Percentiles rank a stretch among this genome's conserved stretches.
These are phyloP conservation scores for Amblyjoppa fuscipennis DNA, from an alignment of 2,888 invertebrate species.

Conservation along the genomic window DNA sequence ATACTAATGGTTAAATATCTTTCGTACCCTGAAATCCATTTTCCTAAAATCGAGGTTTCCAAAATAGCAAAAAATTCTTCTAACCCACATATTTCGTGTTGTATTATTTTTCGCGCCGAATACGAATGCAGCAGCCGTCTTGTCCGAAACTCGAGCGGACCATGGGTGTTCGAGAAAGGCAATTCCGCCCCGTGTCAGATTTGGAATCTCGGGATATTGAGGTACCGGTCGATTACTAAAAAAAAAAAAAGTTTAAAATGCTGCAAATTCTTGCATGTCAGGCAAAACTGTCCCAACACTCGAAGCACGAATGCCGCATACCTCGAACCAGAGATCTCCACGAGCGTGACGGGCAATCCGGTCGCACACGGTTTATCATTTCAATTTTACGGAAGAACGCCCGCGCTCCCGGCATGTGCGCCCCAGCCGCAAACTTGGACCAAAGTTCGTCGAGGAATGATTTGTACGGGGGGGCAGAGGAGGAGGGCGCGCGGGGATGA, in stretches of 20 bases:
- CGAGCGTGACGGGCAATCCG: slow-evolving; percentile 20
- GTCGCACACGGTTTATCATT: slow-evolving; percentile 80
- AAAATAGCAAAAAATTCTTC: not conserved
- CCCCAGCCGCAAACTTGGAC: slow-evolving; percentile 74
- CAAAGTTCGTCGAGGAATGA: slow-evolving; percentile 80
- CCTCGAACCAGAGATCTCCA: slow-evolving; percentile 45
- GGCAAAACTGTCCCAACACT: slow-evolving; percentile 44
- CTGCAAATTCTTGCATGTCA: slow-evolving; percentile 19
- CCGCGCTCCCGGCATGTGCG: slow-evolving; percentile 56
- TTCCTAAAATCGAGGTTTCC: not conserved
- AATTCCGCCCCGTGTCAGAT: not conserved
- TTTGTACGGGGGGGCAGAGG: slow-evolving; percentile 74
- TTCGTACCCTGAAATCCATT: not conserved
- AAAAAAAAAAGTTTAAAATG: not conserved
- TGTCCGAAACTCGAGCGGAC: not conserved
- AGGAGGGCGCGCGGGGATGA: slow-evolving; percentile 9
- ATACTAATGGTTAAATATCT: not conserved
- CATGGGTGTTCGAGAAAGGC: not conserved
- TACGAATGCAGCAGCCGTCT: not conserved
- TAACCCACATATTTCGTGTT: not conserved
- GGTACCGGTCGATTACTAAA: not conserved
- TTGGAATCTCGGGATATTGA: not conserved
- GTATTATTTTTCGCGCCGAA: no score
- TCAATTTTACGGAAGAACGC: slow-evolving; percentile 82
- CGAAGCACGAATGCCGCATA: slow-evolving; percentile 17